These are phyloP conservation scores for Turdus rufiventris DNA, from an alignment of 2,113 vertebrate genomes.

Conservation along the genomic window DNA sequence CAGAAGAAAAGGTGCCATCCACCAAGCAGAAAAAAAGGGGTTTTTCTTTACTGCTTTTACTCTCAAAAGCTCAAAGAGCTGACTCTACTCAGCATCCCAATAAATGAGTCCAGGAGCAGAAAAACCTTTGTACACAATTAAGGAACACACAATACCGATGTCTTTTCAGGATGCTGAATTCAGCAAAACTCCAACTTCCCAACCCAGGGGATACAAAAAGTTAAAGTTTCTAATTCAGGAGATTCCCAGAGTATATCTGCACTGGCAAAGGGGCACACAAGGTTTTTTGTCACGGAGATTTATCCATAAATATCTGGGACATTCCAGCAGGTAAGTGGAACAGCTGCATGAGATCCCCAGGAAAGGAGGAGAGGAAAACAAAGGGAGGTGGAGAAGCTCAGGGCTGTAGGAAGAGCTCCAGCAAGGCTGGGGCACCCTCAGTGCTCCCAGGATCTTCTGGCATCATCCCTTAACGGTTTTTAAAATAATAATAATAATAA, in stretches of 20 bases:
- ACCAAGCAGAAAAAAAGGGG: not conserved
- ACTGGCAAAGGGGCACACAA: not conserved
- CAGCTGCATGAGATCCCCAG: not conserved
- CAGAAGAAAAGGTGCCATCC: not conserved
- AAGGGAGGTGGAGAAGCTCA: not conserved
- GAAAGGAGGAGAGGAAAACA: not conserved
- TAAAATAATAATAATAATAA: too few species aligned
- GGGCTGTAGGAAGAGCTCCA: not conserved
- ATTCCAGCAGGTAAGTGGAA: not conserved
- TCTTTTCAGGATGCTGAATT: not conserved
- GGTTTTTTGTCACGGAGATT: not conserved
- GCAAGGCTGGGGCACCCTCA: rapidly evolving
- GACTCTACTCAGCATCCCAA: not conserved
- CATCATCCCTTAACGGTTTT: not conserved
- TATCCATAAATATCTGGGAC: not conserved
- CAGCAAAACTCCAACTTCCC: not conserved
- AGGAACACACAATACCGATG: not conserved
- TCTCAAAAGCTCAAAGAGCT: not conserved
- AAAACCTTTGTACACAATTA: not conserved
- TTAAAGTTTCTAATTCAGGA: not conserved
- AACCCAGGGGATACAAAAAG: not conserved
- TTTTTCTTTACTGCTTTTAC: not conserved
- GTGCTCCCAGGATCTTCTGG: not conserved
- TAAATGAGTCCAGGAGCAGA: not conserved
- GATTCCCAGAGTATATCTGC: not conserved